phyloP scores from a whole-genome alignment of 2,797 vertebrate species.

The Ctenosaura bakeri region DNA sequence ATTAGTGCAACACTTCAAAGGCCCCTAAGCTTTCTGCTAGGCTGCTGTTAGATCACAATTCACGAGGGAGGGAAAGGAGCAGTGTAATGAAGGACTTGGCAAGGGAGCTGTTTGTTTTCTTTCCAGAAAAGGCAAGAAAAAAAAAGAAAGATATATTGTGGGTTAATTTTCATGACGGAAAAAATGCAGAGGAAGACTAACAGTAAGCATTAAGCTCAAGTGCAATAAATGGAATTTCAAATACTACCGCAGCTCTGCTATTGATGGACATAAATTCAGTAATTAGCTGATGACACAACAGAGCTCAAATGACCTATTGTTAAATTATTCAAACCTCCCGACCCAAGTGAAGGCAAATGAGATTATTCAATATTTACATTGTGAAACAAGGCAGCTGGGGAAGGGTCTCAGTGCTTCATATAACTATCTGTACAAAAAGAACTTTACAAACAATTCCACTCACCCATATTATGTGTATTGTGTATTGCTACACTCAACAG shows the following conservation, averaged over 20 bases:
- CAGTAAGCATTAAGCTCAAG: conserved; percentile 76
- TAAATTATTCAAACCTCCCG: conserved; percentile 81
- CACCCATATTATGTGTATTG: conserved; percentile 12
- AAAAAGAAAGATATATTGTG: conserved; percentile 75
- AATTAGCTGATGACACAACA: conserved; percentile 80
- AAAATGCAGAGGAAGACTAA: conserved; percentile 75
- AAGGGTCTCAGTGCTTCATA: conserved; percentile 32
- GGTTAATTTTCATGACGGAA: conserved; percentile 84
- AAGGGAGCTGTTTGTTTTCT: conserved; percentile 82
- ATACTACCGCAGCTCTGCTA: conserved; percentile 61
- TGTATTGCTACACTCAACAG: conserved; percentile 19
- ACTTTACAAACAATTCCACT: conserved; percentile 16
- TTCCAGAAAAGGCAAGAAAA: conserved; percentile 69
- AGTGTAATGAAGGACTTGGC: conserved; percentile 85
- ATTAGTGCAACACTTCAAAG: conserved; percentile 91
- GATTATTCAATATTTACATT: conserved; percentile 72
- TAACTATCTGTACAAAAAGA: not conserved
- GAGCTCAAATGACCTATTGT: conserved; percentile 76
- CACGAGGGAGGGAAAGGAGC: conserved; percentile 83
- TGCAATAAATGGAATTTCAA: conserved; percentile 78
- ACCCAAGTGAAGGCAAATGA: conserved; percentile 71
- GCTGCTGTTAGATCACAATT: conserved; percentile 85
- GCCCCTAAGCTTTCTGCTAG: conserved; percentile 81
- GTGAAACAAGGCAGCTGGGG: conserved; percentile 53
- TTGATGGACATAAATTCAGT: conserved; percentile 76